Evolutionary conservation across 1,140 invertebrate genomes (phyloP).

Genomic region (Helicoverpa zea): DNA sequence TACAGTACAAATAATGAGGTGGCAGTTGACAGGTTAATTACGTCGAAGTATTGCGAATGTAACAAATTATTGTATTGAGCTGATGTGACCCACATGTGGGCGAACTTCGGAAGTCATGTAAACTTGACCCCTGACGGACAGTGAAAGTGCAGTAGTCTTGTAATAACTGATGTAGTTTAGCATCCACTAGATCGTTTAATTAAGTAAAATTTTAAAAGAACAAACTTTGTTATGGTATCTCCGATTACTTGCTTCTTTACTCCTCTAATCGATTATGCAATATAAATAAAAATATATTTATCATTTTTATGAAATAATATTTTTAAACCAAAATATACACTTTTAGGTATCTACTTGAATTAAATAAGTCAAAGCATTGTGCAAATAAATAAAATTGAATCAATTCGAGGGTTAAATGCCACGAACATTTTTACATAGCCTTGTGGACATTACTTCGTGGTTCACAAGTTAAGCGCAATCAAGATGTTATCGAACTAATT

Average conservation of each 20-base stretch:
- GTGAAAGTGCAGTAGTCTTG: slow-evolving; percentile 80
- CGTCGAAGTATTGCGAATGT: slow-evolving; percentile 69
- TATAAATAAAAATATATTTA: too few species aligned
- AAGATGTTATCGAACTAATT: slow-evolving; percentile 57
- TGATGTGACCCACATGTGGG: slow-evolving; percentile 72
- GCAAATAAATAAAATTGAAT: too few species aligned
- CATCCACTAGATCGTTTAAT: slow-evolving; percentile 5
- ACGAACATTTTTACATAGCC: too few species aligned
- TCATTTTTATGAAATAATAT: too few species aligned
- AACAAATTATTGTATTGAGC: slow-evolving; percentile 71
- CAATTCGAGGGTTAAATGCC: too few species aligned
- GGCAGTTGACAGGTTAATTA: slow-evolving; percentile 57
- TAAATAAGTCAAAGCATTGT: too few species aligned
- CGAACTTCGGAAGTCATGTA: slow-evolving; percentile 75
- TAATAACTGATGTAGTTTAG: slow-evolving; percentile 58
- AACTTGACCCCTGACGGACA: slow-evolving; percentile 76
- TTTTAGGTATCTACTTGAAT: too few species aligned
- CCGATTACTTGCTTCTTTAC: neutral
- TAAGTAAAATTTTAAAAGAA: too few species aligned
- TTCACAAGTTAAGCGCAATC: slow-evolving; percentile 25
- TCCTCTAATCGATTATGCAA: neutral
- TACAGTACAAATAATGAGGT: neutral
- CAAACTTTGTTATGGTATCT: too few species aligned
- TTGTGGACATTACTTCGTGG: neutral
- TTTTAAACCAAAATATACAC: too few species aligned